phyloP scores from a whole-genome alignment of 2,888 invertebrate genomes.

The Gisinianus flammeolus region DNA sequence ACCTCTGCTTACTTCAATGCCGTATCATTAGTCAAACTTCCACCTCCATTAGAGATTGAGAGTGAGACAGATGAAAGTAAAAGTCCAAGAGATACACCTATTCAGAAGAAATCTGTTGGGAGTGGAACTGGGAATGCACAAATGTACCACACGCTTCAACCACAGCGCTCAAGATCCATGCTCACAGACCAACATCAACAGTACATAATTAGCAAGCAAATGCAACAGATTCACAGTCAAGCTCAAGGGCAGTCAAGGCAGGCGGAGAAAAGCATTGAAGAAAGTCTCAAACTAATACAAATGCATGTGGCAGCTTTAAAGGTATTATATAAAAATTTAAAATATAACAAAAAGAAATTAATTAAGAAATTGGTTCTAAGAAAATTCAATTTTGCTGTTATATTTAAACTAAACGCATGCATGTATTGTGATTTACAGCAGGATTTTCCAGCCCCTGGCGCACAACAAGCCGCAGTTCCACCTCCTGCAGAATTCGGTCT shows the following conservation, averaged over 20 bases:
- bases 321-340: no score
- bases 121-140: slow-evolving; percentile 44
- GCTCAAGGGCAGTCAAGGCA: slow-evolving; percentile 53
- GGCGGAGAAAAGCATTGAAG: slow-evolving; percentile 61
- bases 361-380: neutral
- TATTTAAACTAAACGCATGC: neutral
- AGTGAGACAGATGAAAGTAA: slow-evolving; percentile 57
- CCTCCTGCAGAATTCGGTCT: slow-evolving; percentile 68
- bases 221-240: slow-evolving; percentile 53
- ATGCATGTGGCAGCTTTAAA: slow-evolving; percentile 61
- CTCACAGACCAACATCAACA: slow-evolving; percentile 54
- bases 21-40: slow-evolving; percentile 78
- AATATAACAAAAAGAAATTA: neutral
- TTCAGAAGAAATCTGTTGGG: slow-evolving; percentile 65
- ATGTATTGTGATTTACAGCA: slow-evolving; percentile 43
- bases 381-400: neutral
- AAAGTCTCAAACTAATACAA: slow-evolving; percentile 61
- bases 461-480: slow-evolving; percentile 64
- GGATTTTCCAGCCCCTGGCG: slow-evolving; percentile 61
- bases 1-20: no score
- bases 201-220: slow-evolving; percentile 49
- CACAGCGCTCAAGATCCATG: slow-evolving; percentile 54
- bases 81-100: slow-evolving; percentile 63
- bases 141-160: slow-evolving; percentile 57
- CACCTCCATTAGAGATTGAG: slow-evolving; percentile 73